Percentiles rank a stretch among this genome's conserved stretches.
Conservation (phyloP, 2,113 vertebrate genomes). For the Neoarius graeffei region DNA sequence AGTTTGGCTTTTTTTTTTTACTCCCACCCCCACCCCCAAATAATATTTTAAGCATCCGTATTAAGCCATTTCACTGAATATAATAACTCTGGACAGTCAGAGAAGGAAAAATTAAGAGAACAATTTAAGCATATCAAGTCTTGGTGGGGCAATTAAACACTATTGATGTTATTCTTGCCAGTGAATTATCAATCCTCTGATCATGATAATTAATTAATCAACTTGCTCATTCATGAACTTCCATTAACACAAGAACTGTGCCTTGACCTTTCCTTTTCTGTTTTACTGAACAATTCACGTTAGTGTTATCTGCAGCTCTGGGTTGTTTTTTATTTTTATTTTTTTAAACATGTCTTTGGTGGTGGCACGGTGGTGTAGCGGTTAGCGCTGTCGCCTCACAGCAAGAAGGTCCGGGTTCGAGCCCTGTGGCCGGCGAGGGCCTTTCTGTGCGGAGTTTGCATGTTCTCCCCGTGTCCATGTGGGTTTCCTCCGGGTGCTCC, state of each 20-base stretch:
- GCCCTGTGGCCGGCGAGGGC: no score
- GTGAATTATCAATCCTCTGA: slow-evolving; percentile 71
- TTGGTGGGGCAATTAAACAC: slow-evolving; percentile 71
- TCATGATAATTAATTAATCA: slow-evolving; percentile 79
- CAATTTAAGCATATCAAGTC: slow-evolving; percentile 66
- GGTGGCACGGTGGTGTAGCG: no score
- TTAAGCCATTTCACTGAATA: slow-evolving; percentile 64
- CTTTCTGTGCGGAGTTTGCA: no score
- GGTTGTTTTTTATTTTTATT: background rate
- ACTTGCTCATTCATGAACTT: slow-evolving; percentile 62
- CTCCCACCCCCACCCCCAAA: slow-evolving; percentile 36
- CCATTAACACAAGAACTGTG: slow-evolving; percentile 56
- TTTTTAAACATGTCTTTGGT: background rate
- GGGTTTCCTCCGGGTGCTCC: no score
- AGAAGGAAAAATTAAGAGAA: slow-evolving; percentile 65
- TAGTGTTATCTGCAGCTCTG: background rate
- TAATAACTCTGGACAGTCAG: slow-evolving; percentile 70
- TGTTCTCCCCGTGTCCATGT: no score
- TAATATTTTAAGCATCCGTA: slow-evolving; percentile 59
- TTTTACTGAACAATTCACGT: slow-evolving; percentile 2
- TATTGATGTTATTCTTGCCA: slow-evolving; percentile 69
- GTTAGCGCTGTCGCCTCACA: no score
- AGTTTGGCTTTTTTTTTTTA: slow-evolving; percentile 61
- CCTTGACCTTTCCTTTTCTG: slow-evolving; percentile 57
- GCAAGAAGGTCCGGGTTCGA: no score